Percentiles rank a stretch among this genome's conserved stretches.
phyloP scores from a whole-genome alignment of 2,797 vertebrate species.

The Syndactyla subalaris region DNA sequence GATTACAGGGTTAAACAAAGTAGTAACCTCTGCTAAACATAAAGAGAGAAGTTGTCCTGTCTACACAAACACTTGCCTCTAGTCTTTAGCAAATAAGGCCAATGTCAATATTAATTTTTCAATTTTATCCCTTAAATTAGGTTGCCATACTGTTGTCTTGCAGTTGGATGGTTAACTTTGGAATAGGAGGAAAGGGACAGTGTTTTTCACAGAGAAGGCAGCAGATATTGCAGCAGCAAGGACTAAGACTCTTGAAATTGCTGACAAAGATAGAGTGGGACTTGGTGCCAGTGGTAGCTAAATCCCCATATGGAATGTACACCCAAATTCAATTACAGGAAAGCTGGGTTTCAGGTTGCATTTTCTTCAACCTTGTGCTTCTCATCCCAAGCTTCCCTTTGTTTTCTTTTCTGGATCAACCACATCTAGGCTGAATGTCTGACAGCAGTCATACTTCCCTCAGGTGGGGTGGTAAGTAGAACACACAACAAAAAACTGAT shows the following conservation, averaged over 20 bases:
- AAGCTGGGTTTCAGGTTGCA: not conserved
- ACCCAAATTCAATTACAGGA: not conserved
- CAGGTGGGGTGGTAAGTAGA: not conserved
- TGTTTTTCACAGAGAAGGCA: not conserved
- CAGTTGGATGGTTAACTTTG: rapidly evolving
- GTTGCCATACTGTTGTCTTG: not conserved
- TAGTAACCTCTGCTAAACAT: not conserved
- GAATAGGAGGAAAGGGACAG: not conserved
- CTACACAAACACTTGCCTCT: not conserved
- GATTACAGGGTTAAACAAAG: not conserved
- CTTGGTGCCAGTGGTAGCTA: not conserved
- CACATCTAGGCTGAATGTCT: not conserved
- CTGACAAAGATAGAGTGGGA: not conserved
- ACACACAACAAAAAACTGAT: not conserved
- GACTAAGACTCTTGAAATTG: not conserved
- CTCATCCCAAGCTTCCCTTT: not conserved
- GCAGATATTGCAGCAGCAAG: not conserved
- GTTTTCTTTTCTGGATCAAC: not conserved
- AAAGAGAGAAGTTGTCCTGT: not conserved
- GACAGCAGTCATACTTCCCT: not conserved
- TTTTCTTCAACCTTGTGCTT: not conserved
- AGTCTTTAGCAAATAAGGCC: not conserved
- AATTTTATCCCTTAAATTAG: not conserved
- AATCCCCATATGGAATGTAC: not conserved
- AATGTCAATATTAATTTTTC: not conserved